Conservation (phyloP, 2,797 vertebrate genomes). For the Limosa lapponica region DNA sequence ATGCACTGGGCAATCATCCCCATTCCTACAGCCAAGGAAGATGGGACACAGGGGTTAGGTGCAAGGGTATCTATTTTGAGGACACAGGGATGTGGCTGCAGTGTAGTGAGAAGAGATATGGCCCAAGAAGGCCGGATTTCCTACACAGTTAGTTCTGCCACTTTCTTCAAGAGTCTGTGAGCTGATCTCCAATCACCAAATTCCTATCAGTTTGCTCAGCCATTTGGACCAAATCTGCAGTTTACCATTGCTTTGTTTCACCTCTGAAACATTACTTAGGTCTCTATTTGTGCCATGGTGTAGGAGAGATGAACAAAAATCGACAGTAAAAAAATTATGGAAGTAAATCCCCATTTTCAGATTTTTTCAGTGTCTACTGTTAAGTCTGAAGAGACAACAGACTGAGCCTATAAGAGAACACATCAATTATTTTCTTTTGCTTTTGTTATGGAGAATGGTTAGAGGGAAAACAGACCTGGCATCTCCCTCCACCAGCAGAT, state of each 20-base stretch:
- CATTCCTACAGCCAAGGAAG: not conserved
- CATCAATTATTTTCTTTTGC: not conserved
- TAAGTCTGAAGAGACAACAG: not conserved
- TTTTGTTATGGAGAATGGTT: not conserved
- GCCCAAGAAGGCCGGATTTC: not conserved
- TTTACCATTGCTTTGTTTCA: not conserved
- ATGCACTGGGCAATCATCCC: not conserved
- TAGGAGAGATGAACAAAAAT: not conserved
- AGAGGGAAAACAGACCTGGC: not conserved
- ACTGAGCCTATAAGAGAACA: not conserved
- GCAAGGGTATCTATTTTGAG: not conserved
- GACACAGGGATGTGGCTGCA: not conserved
- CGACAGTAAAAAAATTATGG: not conserved
- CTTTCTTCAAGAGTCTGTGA: not conserved
- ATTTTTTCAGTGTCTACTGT: not conserved
- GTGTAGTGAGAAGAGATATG: fast-evolving
- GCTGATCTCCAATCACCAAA: not conserved
- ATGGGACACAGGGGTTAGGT: fast-evolving
- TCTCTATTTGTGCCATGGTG: not conserved
- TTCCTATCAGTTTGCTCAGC: not conserved
- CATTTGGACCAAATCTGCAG: not conserved
- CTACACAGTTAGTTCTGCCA: not conserved
- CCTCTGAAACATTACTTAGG: not conserved
- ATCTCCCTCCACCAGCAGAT: not conserved
- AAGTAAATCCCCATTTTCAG: not conserved